These are phyloP conservation scores for Alcis repandata DNA, from an alignment of 2,888 invertebrate species.

Conservation along the genomic window DNA sequence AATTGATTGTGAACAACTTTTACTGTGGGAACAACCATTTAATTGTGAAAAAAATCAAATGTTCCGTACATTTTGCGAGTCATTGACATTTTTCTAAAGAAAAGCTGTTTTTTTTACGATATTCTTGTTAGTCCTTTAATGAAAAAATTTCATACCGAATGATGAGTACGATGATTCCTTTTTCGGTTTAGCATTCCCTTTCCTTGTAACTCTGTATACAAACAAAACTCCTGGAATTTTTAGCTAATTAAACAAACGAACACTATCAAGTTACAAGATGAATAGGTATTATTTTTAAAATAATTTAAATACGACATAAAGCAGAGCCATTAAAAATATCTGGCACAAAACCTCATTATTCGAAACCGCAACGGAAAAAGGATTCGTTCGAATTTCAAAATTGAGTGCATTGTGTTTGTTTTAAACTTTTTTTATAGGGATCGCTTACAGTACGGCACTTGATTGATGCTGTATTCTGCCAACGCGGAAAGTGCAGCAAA, in stretches of 20 bases:
- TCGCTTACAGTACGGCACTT: slow-evolving; percentile 59
- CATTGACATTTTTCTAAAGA: too few species aligned
- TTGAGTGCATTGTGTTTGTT: slow-evolving; percentile 56
- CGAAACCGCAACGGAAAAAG: slow-evolving; percentile 55
- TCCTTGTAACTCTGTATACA: too few species aligned
- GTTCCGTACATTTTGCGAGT: too few species aligned
- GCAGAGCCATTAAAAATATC: slow-evolving; percentile 46
- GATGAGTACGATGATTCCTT: too few species aligned
- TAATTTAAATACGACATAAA: slow-evolving; percentile 40
- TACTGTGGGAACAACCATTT: too few species aligned
- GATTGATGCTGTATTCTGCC: slow-evolving; percentile 42
- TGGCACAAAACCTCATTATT: slow-evolving; percentile 61
- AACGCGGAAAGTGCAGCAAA: slow-evolving; percentile 62
- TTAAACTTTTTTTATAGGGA: slow-evolving; percentile 54
- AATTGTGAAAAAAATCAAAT: too few species aligned
- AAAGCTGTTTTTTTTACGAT: too few species aligned
- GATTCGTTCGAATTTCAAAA: slow-evolving; percentile 51
- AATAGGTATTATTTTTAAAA: slow-evolving; percentile 37
- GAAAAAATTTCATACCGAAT: too few species aligned
- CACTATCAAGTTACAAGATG: slow-evolving; percentile 52
- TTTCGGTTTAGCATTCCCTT: too few species aligned
- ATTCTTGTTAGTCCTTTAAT: too few species aligned
- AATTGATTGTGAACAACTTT: too few species aligned
- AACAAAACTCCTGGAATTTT: background rate
- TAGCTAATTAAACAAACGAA: background rate